Base-by-base conservation (phyloP, 1,140 invertebrate species). In the Bombyx mandarina region DNA sequence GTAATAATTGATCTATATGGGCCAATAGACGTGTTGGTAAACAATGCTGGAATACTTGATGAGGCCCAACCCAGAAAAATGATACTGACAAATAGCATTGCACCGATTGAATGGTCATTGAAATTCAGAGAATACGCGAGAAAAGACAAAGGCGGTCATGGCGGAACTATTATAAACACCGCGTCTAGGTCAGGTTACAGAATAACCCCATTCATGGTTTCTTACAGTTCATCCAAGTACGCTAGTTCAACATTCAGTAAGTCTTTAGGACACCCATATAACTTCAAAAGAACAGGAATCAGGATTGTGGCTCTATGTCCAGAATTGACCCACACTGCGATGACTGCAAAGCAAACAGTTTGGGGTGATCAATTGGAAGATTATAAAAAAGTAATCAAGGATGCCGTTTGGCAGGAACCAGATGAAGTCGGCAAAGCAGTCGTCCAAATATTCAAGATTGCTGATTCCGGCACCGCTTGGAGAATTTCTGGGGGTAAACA, bases 141-240 rank as follows among this genome's bases (percentile, higher is more conserved):
- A 48, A 91, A 84, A 64, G 88, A 92, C 53, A 88, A 89, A 52
- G 89, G 88, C 7, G 91, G 91, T 6, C 82, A 84, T 42, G 92
- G 92, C 45, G 92, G 91, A n/a, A 88, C 90, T n/a, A 88, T 94
- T 6, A 87, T 92, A 3, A 93, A 93, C 61, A 76, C 92, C 48
- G 89, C 90, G 42, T 92, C 92, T 4, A 89, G 92, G 53, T 77
- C 89, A 54, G 91, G 92, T 26, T 77, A 91, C 52, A 82, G 82
- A 57, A 86, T 90, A 9, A 89, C 90, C 47, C 90, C 89, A 46
- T 89, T 89, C 60, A 66, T 90, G 54, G 92, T 93, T 0, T 82
- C 92, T n/a, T 94, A 94, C 66, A 86, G 88, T 3, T 92, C 91
- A 1, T 93, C 92, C 1, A 94, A 94, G 68, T 90, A 91, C 64